Conservation (phyloP, 2,888 invertebrate species). For the Lottia gigantea region DNA sequence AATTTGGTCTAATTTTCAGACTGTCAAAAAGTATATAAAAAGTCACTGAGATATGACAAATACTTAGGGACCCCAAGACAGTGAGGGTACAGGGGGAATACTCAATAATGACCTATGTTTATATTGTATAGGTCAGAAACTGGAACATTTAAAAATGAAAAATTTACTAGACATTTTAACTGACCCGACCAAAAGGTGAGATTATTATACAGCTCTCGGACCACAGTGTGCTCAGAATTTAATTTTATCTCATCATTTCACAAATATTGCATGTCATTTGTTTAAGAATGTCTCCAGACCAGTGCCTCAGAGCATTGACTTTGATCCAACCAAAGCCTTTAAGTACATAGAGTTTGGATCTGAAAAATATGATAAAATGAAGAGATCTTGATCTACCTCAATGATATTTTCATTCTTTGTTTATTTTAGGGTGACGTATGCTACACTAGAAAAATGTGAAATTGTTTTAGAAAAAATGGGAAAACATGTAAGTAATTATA, state of each 20-base stretch:
- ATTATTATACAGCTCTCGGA: not conserved
- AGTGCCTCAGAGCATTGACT: too few relatives aligned
- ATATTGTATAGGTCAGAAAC: conserved; percentile 75
- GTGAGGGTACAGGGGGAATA: too few relatives aligned
- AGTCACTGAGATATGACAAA: too few relatives aligned
- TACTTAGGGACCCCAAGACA: too few relatives aligned
- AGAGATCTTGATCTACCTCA: conserved; percentile 90
- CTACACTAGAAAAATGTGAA: conserved; percentile 92
- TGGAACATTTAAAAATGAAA: conserved; percentile 84
- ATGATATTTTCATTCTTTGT: conserved; percentile 74
- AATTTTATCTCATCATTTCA: too few relatives aligned
- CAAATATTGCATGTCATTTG: conserved; percentile 18
- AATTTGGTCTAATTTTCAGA: too few relatives aligned
- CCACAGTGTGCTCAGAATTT: too few relatives aligned
- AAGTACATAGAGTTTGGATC: too few relatives aligned
- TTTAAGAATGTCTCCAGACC: conserved; percentile 75
- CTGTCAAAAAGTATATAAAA: too few relatives aligned
- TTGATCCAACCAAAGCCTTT: too few relatives aligned
- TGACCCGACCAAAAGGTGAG: conserved; percentile 82
- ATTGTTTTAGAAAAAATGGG: conserved; percentile 83
- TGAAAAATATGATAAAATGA: conserved; percentile 94
- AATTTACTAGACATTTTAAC: conserved; percentile 90
- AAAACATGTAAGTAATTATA: too few relatives aligned
- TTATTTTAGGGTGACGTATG: conserved; percentile 74
- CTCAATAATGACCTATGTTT: too few relatives aligned